phyloP scores from a whole-genome alignment of 2,888 invertebrate species.

The Liopterus haemorrhoidalis region DNA sequence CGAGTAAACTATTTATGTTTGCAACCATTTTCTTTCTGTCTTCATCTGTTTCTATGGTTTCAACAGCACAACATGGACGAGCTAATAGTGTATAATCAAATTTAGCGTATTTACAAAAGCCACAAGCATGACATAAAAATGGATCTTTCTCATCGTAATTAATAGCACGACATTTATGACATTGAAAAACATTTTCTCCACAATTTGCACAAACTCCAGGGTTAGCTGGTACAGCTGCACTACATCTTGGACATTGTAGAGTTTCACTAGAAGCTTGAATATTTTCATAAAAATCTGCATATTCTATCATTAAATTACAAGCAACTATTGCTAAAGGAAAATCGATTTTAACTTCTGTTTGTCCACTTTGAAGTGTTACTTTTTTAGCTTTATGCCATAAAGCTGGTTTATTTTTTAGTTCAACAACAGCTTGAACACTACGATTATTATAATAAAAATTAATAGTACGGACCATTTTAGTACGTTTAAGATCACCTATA shows the following conservation, averaged over 20 bases:
- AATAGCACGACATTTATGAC: conserved; percentile 96
- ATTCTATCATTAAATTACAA: conserved; percentile 97
- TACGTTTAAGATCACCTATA: conserved; percentile 90
- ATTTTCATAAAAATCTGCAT: conserved; percentile 95
- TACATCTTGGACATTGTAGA: conserved; percentile 91
- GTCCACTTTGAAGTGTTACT: conserved; percentile 81
- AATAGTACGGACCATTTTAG: conserved; percentile 94
- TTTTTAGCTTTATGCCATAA: conserved; percentile 97
- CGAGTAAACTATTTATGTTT: conserved; percentile 82
- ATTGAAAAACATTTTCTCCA: conserved; percentile 98
- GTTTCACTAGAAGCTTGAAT: conserved; percentile 90
- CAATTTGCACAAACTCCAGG: conserved; percentile 96
- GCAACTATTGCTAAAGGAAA: conserved; percentile 96
- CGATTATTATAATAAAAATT: conserved; percentile 97
- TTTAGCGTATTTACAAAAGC: conserved; percentile 98
- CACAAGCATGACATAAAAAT: conserved; percentile 96
- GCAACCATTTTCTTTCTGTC: conserved; percentile 92
- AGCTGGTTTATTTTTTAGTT: conserved; percentile 90
- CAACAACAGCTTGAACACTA: conserved; percentile 93
- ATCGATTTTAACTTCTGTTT: conserved; percentile 94
- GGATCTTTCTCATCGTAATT: conserved; percentile 99
- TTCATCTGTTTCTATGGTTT: conserved; percentile 94
- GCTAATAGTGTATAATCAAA: conserved; percentile 93
- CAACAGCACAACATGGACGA: conserved; percentile 90
- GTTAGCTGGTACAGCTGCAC: conserved; percentile 93